Percentiles rank a stretch among this genome's conserved stretches.
These are phyloP conservation scores for Andrena haemorrhoa DNA, from an alignment of 2,888 invertebrate genomes.

Conservation along the genomic window DNA sequence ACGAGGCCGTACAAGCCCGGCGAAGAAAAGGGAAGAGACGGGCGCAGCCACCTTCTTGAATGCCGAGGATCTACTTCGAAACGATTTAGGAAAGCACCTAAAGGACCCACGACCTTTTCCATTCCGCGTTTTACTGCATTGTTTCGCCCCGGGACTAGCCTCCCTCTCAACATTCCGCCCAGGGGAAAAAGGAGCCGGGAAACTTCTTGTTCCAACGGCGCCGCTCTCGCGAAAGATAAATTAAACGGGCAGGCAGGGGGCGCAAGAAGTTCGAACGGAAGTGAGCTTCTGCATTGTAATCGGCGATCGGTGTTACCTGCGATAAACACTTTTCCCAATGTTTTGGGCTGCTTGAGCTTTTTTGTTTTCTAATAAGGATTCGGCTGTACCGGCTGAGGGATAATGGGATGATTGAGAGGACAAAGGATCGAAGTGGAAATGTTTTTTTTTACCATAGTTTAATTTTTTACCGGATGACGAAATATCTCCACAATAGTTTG, in stretches of 20 bases:
- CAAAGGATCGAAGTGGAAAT: too few species aligned
- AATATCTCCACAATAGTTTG: too few species aligned
- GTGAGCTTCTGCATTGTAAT: constrained; percentile 4
- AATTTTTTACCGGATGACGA: too few species aligned
- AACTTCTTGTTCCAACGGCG: constrained; percentile 24
- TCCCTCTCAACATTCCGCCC: constrained; percentile 1
- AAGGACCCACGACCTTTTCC: constrained; percentile 46
- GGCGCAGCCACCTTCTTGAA: constrained; percentile 54
- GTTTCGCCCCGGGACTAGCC: constrained; percentile 18
- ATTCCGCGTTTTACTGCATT: constrained; percentile 35
- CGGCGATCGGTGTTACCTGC: background rate
- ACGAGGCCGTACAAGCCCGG: constrained; percentile 51
- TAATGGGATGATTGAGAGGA: background rate
- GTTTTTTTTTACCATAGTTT: too few species aligned
- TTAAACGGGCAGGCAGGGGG: constrained; percentile 5
- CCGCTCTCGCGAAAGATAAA: constrained; percentile 19
- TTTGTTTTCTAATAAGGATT: background rate
- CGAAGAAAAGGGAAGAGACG: constrained; percentile 43
- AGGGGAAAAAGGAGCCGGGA: constrained; percentile 18
- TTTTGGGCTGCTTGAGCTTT: background rate
- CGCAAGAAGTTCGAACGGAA: background rate
- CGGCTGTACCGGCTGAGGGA: too few species aligned
- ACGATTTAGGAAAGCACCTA: constrained; percentile 57
- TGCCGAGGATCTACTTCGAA: constrained; percentile 56
- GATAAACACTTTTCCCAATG: background rate